phyloP scores from a whole-genome alignment of 1,140 invertebrate species.

The Aphidius gifuensis region DNA sequence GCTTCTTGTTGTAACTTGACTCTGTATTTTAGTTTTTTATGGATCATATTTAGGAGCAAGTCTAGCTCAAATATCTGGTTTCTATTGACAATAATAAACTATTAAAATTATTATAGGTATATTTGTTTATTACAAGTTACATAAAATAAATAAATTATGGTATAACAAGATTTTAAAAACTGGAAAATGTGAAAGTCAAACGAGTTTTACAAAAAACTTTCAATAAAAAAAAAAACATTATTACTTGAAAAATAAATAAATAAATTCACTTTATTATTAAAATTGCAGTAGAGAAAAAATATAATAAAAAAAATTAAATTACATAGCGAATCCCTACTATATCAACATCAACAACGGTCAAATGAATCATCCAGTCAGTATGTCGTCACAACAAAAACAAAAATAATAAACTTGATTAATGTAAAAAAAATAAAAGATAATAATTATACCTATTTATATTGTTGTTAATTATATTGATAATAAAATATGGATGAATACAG shows the following conservation, averaged over 20 bases:
- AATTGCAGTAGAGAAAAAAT: not conserved
- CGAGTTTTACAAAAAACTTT: conserved; percentile 1
- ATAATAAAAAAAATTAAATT: conserved; percentile 3
- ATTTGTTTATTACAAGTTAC: not conserved
- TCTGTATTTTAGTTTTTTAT: conserved; percentile 12
- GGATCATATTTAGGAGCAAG: conserved; percentile 17
- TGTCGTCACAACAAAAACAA: no score
- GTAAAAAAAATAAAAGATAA: no score
- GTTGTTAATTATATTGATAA: not conserved
- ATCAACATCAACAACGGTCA: no score
- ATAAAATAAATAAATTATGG: not conserved
- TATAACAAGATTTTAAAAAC: not conserved
- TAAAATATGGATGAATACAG: conserved; percentile 27
- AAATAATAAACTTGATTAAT: no score
- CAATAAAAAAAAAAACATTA: not conserved
- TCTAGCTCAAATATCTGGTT: conserved; percentile 6
- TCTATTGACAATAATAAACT: conserved; percentile 9
- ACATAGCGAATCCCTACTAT: conserved; percentile 16
- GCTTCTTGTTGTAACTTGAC: conserved; percentile 10
- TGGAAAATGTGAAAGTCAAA: conserved; percentile 9
- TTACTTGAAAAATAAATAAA: not conserved
- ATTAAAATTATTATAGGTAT: not conserved
- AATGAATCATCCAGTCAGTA: no score
- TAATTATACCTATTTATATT: no score
- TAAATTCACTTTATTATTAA: not conserved